These are phyloP conservation scores for Vultur gryphus DNA, from an alignment of 2,797 vertebrate genomes.

Conservation along the genomic window DNA sequence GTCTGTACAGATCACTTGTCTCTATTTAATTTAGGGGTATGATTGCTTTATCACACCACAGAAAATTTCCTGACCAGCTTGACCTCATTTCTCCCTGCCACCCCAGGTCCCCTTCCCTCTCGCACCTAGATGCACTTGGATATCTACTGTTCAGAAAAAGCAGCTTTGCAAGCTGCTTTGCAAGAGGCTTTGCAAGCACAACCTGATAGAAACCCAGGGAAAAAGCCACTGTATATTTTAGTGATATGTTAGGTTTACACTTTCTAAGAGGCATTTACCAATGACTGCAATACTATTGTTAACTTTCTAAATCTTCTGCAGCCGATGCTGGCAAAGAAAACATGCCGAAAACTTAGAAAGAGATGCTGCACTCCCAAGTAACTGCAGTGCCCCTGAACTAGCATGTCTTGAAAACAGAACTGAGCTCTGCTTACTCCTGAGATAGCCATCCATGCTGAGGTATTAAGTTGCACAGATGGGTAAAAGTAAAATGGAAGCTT, in stretches of 20 bases:
- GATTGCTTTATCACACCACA: neutral
- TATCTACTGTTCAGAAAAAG: neutral
- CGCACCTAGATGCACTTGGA: neutral
- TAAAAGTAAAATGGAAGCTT: constrained; percentile 40
- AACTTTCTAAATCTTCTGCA: neutral
- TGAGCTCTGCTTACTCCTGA: neutral
- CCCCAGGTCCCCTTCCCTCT: neutral
- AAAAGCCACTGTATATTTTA: neutral
- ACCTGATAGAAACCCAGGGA: neutral
- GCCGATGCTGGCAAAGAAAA: neutral
- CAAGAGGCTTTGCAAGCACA: neutral
- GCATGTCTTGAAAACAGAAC: neutral
- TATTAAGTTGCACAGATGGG: constrained; percentile 16
- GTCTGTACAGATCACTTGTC: neutral
- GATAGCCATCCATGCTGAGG: neutral
- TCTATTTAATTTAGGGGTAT: neutral
- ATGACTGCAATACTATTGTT: neutral
- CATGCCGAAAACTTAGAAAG: neutral
- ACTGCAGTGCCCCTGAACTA: neutral
- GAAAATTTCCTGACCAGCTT: neutral
- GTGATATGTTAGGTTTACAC: neutral
- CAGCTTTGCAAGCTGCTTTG: neutral
- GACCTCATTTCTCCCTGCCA: neutral
- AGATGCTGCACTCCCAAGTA: neutral
- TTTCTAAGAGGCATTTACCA: neutral